Percentiles rank a stretch among this genome's conserved stretches.
These are phyloP conservation scores for Perizoma flavofasciatum DNA, from an alignment of 2,888 invertebrate species.

Conservation along the genomic window DNA sequence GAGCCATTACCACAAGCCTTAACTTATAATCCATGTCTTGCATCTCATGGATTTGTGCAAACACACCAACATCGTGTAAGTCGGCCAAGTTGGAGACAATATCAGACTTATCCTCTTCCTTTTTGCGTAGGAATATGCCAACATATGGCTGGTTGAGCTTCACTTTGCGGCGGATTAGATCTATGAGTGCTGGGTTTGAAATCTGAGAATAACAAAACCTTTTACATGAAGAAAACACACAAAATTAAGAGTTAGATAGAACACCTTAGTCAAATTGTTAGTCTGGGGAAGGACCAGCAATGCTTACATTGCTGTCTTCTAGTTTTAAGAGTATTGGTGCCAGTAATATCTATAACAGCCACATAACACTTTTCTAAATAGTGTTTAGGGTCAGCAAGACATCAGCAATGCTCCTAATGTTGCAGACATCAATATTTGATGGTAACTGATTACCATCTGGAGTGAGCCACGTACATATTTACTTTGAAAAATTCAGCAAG, in stretches of 20 bases:
- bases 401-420: no score
- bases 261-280: not conserved
- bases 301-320: no score
- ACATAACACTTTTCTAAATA: no score
- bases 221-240: not conserved
- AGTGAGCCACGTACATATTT: no score
- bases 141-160: conserved; percentile 98
- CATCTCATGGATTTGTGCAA: conserved; percentile 99
- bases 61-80: conserved; percentile 95
- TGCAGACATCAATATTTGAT: no score
- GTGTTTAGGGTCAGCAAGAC: no score
- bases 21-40: conserved; percentile 96
- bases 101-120: conserved; percentile 94
- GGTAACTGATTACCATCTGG: no score
- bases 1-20: conserved; percentile 97
- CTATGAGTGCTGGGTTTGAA: conserved; percentile 93
- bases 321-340: no score
- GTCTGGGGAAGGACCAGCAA: no score
- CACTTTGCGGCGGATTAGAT: conserved; percentile 95
- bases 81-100: conserved; percentile 93
- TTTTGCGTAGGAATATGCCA: conserved; percentile 97
- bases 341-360: no score
- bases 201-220: conserved; percentile 77
- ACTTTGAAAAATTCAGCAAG: no score
- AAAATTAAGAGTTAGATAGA: no score